phyloP scores from a whole-genome alignment of 1,140 invertebrate species.

The Oncopodura yosiiana region DNA sequence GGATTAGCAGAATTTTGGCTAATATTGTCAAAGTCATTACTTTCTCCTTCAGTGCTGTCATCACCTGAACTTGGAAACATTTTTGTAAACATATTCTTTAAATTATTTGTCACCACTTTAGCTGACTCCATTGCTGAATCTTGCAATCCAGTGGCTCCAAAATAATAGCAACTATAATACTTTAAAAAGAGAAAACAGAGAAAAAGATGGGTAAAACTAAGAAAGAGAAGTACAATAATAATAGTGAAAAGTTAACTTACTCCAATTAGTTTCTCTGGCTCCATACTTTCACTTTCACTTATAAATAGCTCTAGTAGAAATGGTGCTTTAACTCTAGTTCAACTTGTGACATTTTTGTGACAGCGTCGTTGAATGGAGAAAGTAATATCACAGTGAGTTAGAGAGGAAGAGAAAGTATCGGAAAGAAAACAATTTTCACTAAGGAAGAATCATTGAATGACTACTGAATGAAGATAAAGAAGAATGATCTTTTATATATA shows the following conservation, averaged over 20 bases:
- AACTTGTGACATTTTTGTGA: too few species aligned
- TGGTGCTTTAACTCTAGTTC: conserved; percentile 36
- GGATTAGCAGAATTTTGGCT: too few species aligned
- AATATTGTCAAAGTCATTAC: too few species aligned
- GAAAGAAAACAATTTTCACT: conserved; percentile 34
- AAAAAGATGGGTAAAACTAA: not conserved
- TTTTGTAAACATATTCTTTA: conserved; percentile 2
- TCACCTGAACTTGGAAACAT: conserved; percentile 1
- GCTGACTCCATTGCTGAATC: conserved; percentile 9
- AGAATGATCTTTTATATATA: too few species aligned
- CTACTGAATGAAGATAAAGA: too few species aligned
- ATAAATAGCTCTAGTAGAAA: conserved; percentile 34
- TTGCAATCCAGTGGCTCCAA: not conserved
- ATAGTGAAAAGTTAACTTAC: not conserved
- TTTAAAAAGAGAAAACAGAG: not conserved
- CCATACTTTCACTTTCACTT: not conserved
- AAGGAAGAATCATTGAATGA: conserved; percentile 22
- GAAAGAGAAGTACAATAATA: not conserved
- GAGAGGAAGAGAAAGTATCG: conserved; percentile 32
- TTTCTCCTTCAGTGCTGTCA: too few species aligned
- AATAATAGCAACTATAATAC: not conserved
- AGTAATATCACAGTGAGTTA: conserved; percentile 36
- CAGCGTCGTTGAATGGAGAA: conserved; percentile 37
- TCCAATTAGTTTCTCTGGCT: not conserved
- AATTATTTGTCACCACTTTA: conserved; percentile 10